A percentile compares a stretch with the other conserved stretches of the same genome.
phyloP scores from a whole-genome alignment of 2,113 vertebrate species.

The Brienomyrus brachyistius region DNA sequence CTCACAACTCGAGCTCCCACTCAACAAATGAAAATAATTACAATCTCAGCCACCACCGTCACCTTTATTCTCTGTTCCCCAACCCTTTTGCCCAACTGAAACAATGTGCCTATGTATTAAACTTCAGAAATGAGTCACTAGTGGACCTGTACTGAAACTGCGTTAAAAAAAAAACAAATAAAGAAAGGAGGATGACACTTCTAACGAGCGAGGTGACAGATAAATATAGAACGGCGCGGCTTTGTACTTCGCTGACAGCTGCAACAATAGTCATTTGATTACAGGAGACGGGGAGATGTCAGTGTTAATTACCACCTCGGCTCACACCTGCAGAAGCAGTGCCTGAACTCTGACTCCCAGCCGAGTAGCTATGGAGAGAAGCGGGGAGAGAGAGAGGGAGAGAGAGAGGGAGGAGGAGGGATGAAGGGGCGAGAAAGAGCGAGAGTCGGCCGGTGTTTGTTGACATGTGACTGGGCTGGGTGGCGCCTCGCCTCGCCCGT shows the following conservation, averaged over 20 bases:
- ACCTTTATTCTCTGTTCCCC: background rate
- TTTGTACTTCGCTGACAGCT: constrained; percentile 19
- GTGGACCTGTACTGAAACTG: background rate
- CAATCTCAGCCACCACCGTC: background rate
- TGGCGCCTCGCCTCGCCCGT: constrained; percentile 56
- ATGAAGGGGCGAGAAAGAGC: constrained; percentile 29
- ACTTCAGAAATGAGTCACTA: background rate
- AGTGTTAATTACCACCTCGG: constrained; percentile 40
- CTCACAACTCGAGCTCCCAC: background rate
- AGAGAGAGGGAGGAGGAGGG: constrained; percentile 45
- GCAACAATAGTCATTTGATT: constrained; percentile 36
- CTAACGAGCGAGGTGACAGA: constrained; percentile 30
- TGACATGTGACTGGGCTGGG: constrained; percentile 62
- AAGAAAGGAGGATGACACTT: constrained; percentile 27
- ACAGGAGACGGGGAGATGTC: constrained; percentile 35
- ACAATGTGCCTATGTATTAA: background rate
- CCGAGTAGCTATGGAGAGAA: constrained; percentile 29
- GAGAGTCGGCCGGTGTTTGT: constrained; percentile 44
- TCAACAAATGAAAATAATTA: background rate
- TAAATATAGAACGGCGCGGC: constrained; percentile 37
- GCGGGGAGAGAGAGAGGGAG: constrained; percentile 48
- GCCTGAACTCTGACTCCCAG: constrained; percentile 14
- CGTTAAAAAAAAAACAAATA: constrained; percentile 19
- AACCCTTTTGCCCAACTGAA: background rate
- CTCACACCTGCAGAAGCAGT: constrained; percentile 39